phyloP scores from a whole-genome alignment of 2,888 invertebrate genomes.

The Lissonota sp. region DNA sequence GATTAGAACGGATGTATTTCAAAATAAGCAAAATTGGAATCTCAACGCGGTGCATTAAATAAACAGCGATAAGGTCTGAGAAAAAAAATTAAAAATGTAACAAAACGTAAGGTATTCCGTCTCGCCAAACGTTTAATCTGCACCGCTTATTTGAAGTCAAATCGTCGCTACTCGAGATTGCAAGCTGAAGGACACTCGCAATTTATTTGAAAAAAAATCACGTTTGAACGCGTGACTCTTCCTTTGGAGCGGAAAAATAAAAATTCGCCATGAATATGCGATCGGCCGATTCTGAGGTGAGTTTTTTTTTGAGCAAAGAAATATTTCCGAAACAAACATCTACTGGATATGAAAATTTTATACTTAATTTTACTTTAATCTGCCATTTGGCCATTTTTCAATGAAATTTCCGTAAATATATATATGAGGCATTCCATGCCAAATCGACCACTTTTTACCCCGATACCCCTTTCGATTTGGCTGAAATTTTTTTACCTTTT shows the following conservation, averaged over 20 bases:
- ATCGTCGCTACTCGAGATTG: conserved; percentile 8
- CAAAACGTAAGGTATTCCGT: background rate
- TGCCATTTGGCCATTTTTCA: no score
- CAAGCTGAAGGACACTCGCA: background rate
- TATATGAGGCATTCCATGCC: no score
- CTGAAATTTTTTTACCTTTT: no score
- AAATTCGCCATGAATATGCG: conserved; percentile 24
- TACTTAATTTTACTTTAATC: no score
- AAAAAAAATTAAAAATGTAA: background rate
- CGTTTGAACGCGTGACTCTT: background rate
- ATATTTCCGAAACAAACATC: background rate
- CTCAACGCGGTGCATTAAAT: conserved; percentile 17
- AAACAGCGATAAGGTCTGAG: background rate
- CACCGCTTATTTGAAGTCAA: background rate
- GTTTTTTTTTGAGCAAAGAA: conserved; percentile 6
- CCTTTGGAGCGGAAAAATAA: background rate
- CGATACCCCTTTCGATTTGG: no score
- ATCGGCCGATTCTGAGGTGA: conserved; percentile 31
- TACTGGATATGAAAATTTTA: background rate
- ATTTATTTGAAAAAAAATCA: background rate
- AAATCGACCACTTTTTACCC: no score
- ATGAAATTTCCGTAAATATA: no score
- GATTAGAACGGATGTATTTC: conserved; percentile 4
- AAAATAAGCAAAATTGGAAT: conserved; percentile 37
- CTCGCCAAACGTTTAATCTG: background rate